phyloP scores from a whole-genome alignment of 2,888 invertebrate species.

The Laspeyria flexula region DNA sequence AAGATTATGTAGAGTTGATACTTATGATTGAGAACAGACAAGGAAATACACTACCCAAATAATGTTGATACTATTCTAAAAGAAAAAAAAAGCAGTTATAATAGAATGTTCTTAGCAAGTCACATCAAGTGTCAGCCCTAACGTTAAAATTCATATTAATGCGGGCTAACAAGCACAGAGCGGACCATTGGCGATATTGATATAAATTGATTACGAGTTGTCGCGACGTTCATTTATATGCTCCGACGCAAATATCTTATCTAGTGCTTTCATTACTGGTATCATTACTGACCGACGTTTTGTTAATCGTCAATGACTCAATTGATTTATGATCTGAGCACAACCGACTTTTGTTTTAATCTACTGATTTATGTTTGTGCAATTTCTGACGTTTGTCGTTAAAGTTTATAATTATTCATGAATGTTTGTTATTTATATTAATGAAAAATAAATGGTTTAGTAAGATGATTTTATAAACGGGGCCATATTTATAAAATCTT shows the following conservation, averaged over 20 bases:
- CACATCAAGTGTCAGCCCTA: slow-evolving; percentile 71
- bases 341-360: slow-evolving; percentile 35
- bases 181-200: slow-evolving; percentile 82
- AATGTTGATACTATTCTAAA: too few species aligned
- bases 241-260: slow-evolving; percentile 75
- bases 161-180: slow-evolving; percentile 76
- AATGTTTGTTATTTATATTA: not conserved
- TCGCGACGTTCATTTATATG: slow-evolving; percentile 79
- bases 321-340: slow-evolving; percentile 51
- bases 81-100: too few species aligned
- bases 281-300: slow-evolving; percentile 64
- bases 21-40: too few species aligned
- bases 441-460: not conserved
- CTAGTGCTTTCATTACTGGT: slow-evolving; percentile 69
- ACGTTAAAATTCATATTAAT: slow-evolving; percentile 77
- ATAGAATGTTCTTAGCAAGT: too few species aligned
- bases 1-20: too few species aligned
- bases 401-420: not conserved
- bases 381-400: not conserved
- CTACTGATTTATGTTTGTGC: slow-evolving; percentile 36
- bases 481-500: too few species aligned
- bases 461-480: too few species aligned
- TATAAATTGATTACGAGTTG: slow-evolving; percentile 84
- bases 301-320: slow-evolving; percentile 57
- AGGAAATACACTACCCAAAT: too few species aligned